Conservation (phyloP, 2,888 invertebrate genomes). For the Andrena bucephala region DNA sequence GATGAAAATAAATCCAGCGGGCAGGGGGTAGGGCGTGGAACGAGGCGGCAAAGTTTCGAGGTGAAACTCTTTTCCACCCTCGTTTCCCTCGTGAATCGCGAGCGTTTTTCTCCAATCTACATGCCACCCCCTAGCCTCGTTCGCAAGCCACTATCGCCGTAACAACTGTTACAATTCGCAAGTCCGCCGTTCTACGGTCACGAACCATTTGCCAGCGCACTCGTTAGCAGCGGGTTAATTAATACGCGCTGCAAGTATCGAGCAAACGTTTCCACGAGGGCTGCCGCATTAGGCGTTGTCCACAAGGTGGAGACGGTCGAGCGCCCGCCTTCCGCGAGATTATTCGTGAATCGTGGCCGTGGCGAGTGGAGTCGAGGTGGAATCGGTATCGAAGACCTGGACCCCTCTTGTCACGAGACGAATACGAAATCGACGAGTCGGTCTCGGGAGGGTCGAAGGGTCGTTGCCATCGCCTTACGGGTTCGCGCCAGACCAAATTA, state of each 20-base stretch:
- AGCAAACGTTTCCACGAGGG: constrained; percentile 68
- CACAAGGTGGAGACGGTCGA: constrained; percentile 30
- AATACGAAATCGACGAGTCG: constrained; percentile 78
- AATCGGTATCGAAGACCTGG: constrained; percentile 65
- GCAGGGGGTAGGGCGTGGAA: constrained; percentile 8
- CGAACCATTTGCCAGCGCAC: constrained; percentile 74
- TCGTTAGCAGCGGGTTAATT: constrained; percentile 76
- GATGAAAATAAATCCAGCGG: constrained; percentile 44
- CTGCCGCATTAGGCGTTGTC: constrained; percentile 44
- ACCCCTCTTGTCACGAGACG: constrained; percentile 73
- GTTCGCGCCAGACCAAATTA: constrained; percentile 82
- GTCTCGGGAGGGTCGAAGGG: constrained; percentile 72
- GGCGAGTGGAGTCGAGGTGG: constrained; percentile 21
- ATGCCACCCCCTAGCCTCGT: constrained; percentile 58
- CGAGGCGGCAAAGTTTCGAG: constrained; percentile 49
- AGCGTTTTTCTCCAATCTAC: constrained; percentile 65
- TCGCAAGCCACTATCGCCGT: constrained; percentile 70
- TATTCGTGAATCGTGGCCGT: constrained; percentile 34
- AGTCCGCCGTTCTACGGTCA: constrained; percentile 69
- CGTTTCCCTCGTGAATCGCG: constrained; percentile 38
- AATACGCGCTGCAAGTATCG: constrained; percentile 73
- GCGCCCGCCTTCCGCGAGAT: constrained; percentile 12
- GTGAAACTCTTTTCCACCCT: constrained; percentile 61
- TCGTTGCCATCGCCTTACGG: constrained; percentile 79
- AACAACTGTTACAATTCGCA: constrained; percentile 76